Conservation (phyloP, 2,888 invertebrate species). For the Bombyx huttoni region DNA sequence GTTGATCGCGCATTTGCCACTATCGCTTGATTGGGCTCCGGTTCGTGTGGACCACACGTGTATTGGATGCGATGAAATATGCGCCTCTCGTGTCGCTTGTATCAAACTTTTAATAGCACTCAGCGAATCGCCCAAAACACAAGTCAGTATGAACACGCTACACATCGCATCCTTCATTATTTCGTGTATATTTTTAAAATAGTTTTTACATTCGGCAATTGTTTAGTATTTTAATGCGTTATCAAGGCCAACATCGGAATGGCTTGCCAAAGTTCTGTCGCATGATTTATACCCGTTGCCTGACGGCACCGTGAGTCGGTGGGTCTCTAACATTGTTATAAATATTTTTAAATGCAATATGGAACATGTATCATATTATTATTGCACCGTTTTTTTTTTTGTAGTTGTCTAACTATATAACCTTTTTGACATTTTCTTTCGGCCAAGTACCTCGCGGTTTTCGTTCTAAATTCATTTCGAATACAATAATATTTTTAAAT, state of each 20-base stretch:
- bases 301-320: background rate
- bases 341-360: background rate
- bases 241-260: slow-evolving; percentile 29
- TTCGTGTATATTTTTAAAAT: slow-evolving; percentile 12
- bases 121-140: too few relatives aligned
- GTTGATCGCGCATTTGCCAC: too few relatives aligned
- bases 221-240: slow-evolving; percentile 33
- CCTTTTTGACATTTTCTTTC: too few relatives aligned
- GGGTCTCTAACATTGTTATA: background rate
- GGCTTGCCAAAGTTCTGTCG: slow-evolving; percentile 40
- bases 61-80: too few relatives aligned
- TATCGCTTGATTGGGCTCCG: too few relatives aligned
- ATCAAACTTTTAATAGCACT: too few relatives aligned
- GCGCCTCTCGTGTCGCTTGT: too few relatives aligned
- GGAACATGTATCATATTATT: background rate
- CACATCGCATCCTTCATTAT: background rate
- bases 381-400: background rate
- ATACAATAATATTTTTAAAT: too few relatives aligned
- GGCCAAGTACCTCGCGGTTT: too few relatives aligned
- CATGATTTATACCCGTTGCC: slow-evolving; percentile 18
- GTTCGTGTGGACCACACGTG: too few relatives aligned
- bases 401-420: too few relatives aligned
- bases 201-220: slow-evolving; percentile 24
- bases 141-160: background rate
- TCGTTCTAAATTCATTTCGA: too few relatives aligned